phyloP scores from a whole-genome alignment of 2,888 invertebrate genomes.

The Hoplodrina ambigua region DNA sequence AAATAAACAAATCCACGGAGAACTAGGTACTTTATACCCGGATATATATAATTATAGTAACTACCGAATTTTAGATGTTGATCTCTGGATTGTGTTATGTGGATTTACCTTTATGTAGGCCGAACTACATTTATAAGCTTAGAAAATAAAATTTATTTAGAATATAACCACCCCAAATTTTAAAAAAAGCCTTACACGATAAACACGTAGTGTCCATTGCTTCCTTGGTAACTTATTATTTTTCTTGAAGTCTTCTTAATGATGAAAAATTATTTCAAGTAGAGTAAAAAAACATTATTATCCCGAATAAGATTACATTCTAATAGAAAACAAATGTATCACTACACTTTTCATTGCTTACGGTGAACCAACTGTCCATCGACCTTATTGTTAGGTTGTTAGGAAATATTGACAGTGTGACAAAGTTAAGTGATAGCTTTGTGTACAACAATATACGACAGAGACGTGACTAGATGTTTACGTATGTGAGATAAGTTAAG shows the following conservation, averaged over 20 bases:
- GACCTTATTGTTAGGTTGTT: constrained; percentile 69
- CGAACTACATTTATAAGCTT: background rate
- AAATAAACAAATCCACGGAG: background rate
- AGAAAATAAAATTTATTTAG: background rate
- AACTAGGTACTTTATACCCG: background rate
- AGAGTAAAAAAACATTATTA: constrained; percentile 12
- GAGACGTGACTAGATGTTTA: constrained; percentile 75
- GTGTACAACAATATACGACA: constrained; percentile 63
- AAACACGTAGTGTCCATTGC: constrained; percentile 70
- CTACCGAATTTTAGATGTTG: too few species aligned
- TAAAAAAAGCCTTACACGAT: constrained; percentile 72
- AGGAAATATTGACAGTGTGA: constrained; percentile 78
- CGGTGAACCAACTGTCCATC: constrained; percentile 64
- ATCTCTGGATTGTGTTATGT: background rate
- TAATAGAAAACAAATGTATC: constrained; percentile 50
- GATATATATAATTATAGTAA: background rate
- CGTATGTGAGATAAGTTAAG: constrained; percentile 69
- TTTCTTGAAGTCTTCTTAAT: constrained; percentile 46
- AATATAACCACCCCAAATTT: constrained; percentile 4
- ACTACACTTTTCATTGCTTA: constrained; percentile 60
- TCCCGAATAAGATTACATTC: constrained; percentile 30
- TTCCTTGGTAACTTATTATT: constrained; percentile 68
- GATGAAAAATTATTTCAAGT: constrained; percentile 8
- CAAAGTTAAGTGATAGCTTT: constrained; percentile 68
- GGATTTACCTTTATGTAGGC: background rate